A percentile compares a stretch with the other conserved stretches of the same genome.
These are phyloP conservation scores for Gymnogyps californianus DNA, from an alignment of 2,113 vertebrate species.

Conservation along the genomic window DNA sequence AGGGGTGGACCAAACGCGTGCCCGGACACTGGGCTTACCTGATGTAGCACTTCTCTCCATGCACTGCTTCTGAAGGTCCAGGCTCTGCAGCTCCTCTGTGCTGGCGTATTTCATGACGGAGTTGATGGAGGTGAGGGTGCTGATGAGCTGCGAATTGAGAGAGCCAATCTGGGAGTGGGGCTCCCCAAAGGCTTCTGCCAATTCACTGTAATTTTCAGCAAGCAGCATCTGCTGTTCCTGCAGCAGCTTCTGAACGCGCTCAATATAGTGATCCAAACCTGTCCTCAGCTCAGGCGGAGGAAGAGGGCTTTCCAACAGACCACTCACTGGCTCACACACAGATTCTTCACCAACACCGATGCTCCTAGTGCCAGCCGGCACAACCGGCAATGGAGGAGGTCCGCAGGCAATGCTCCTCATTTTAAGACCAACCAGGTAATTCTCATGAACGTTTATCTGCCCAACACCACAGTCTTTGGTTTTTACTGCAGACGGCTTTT, in stretches of 20 bases:
- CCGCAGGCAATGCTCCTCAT: conserved; percentile 92
- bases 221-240: conserved; percentile 93
- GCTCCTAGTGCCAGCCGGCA: conserved; percentile 74
- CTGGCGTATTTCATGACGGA: conserved; percentile 88
- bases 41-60: neutral
- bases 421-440: conserved; percentile 91
- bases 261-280: conserved; percentile 91
- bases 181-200: conserved; percentile 92
- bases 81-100: conserved; percentile 74
- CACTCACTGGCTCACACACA: conserved; percentile 45
- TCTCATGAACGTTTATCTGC: conserved; percentile 82
- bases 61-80: conserved; percentile 71
- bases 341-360: conserved; percentile 86
- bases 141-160: conserved; percentile 93
- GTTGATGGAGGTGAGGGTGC: conserved; percentile 91
- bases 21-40: conserved; percentile 14
- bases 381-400: conserved; percentile 70
- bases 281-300: conserved; percentile 56
- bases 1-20: fast-evolving
- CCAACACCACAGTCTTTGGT: conserved; percentile 91
- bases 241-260: conserved; percentile 90
- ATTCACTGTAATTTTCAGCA: conserved; percentile 92
- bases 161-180: conserved; percentile 91
- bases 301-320: neutral
- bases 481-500: conserved; percentile 73